Percentiles rank a stretch among this genome's conserved stretches.
These are phyloP conservation scores for Orthonevra nobilis DNA, from an alignment of 2,888 invertebrate species.

Conservation along the genomic window DNA sequence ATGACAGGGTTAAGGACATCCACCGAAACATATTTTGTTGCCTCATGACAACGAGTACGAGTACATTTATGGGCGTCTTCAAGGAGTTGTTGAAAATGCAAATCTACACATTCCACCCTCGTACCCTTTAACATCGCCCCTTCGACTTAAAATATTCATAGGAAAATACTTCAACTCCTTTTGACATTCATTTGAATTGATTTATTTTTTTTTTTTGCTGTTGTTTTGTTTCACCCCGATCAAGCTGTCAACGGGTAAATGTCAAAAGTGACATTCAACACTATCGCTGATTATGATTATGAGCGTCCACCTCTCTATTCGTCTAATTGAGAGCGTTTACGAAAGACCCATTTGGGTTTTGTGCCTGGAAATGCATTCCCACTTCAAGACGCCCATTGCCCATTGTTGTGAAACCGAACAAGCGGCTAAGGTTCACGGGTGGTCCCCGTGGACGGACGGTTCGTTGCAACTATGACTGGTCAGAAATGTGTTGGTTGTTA, in stretches of 20 bases:
- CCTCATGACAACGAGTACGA: no score
- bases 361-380: conserved; percentile 58
- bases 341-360: conserved; percentile 36
- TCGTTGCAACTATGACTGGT: conserved; percentile 67
- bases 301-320: conserved; percentile 45
- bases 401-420: conserved; percentile 37
- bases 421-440: conserved; percentile 38
- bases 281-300: conserved; percentile 30
- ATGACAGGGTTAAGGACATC: conserved; percentile 68
- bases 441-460: conserved; percentile 36
- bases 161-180: neutral
- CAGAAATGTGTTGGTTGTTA: conserved; percentile 39
- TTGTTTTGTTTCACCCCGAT: neutral
- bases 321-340: conserved; percentile 58
- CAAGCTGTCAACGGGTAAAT: conserved; percentile 55
- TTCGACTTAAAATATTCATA: conserved; percentile 44
- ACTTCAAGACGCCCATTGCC: conserved; percentile 65
- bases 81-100: conserved; percentile 69
- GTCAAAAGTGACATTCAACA: conserved; percentile 59
- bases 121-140: conserved; percentile 18
- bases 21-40: conserved; percentile 42
- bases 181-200: conserved; percentile 20
- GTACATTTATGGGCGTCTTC: conserved; percentile 66
- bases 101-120: conserved; percentile 45
- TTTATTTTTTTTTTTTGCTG: no score